These are phyloP conservation scores for Hetaerina americana DNA, from an alignment of 1,140 invertebrate genomes.

Conservation along the genomic window DNA sequence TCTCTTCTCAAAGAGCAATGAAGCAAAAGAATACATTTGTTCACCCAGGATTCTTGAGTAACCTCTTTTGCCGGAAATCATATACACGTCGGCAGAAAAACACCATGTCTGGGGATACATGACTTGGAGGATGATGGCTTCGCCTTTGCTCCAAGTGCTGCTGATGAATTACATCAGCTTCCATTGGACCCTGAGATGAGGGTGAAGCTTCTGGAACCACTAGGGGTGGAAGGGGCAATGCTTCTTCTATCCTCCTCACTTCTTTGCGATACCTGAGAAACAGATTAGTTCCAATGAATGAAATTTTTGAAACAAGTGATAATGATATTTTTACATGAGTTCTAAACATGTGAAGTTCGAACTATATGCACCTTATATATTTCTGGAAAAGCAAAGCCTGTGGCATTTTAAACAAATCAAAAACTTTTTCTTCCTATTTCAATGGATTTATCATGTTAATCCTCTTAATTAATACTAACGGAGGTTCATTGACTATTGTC, in stretches of 20 bases:
- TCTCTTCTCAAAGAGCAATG: neutral
- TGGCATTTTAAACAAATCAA: too few relatives aligned
- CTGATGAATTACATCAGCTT: neutral
- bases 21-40: neutral
- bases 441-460: too few relatives aligned
- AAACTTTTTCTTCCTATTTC: too few relatives aligned
- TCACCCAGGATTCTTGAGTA: conserved; percentile 33
- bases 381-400: too few relatives aligned
- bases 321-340: too few relatives aligned
- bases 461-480: too few relatives aligned
- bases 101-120: conserved; percentile 68
- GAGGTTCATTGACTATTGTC: too few relatives aligned
- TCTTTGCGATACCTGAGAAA: conserved; percentile 45
- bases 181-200: neutral
- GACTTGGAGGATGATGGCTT: conserved; percentile 49
- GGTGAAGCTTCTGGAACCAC: conserved; percentile 33
- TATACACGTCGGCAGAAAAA: conserved; percentile 90
- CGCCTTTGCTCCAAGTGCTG: conserved; percentile 23
- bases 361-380: too few relatives aligned
- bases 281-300: conserved; percentile 9
- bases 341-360: too few relatives aligned
- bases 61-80: conserved; percentile 67
- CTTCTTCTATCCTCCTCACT: conserved; percentile 44
- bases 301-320: too few relatives aligned
- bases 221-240: conserved; percentile 36